Evolutionary conservation across 2,797 vertebrate genomes (phyloP), one percentile per base, ranked within the genome.

Genomic region (Lepus oiostolus): DNA sequence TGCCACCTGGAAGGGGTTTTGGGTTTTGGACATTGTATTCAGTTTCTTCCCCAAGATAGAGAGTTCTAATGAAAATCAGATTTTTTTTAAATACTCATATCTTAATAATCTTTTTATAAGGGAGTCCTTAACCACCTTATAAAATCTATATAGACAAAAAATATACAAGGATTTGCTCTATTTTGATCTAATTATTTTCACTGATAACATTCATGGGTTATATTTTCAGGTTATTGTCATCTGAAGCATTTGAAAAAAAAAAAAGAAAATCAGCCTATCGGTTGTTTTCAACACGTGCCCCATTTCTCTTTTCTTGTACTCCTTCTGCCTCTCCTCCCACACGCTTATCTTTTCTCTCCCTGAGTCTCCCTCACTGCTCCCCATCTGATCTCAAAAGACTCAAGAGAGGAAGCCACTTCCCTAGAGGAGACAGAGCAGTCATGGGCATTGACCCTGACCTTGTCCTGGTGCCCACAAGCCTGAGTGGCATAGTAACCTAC

Each of bases 11-110:
- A 87, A 94, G 92, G 86, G 80, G 52, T 93, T 85, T 81, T 9
- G 12, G 8, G 17, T 82, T 95, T 81, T 67, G 67, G 70, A 90
- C 90, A 63, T 50, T 82, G 7, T 58, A 22, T 90, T 93, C n/a
- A 32, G 22, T 92, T 91, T 92, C 88, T 87, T 92, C 32, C 30
- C 88, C 83, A 84, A 91, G 89, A 91, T 67, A 77, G 38, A 85
- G 11, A 54, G 7, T 68, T 75, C 80, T 91, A 85, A 95, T 95
- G 90, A 93, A 17, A 16, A 58, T 58, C 54, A 58, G 54, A 58
- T 21, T 58, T 47, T 58, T 47, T 47, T 47, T 47, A 1, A 60
- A 50, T 63, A 5, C 30, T 81, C 35, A 38, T 52, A 5, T 30
- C 1, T 86, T 86, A 67, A n/a, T 1, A 58, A 60, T 35, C 0